Conservation (phyloP, 2,888 invertebrate genomes). For the Troides helena region DNA sequence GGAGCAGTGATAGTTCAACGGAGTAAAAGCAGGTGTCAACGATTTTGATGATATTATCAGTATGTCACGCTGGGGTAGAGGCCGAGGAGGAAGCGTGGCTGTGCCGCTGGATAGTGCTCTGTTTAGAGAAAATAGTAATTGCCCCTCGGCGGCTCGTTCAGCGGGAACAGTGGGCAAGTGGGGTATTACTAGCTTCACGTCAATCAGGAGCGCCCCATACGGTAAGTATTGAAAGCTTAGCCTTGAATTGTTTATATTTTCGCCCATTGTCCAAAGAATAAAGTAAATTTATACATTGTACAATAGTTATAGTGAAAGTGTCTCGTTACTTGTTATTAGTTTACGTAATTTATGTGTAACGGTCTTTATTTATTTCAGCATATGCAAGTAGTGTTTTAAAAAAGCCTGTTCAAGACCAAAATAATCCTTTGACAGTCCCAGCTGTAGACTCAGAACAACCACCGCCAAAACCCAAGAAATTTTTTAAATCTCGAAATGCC, state of each 20-base stretch:
- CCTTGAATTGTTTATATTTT: conserved; percentile 32
- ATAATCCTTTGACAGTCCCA: conserved; percentile 77
- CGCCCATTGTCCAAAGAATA: conserved; percentile 9
- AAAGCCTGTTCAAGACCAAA: conserved; percentile 76
- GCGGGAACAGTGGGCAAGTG: conserved; percentile 96
- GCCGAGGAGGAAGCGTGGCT: conserved; percentile 81
- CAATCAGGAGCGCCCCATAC: conserved; percentile 89
- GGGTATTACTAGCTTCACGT: conserved; percentile 96
- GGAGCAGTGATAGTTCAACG: conserved; percentile 54
- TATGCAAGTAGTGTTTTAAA: conserved; percentile 65
- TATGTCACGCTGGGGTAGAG: conserved; percentile 84
- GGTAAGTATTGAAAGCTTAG: conserved; percentile 69
- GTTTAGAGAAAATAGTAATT: conserved; percentile 88
- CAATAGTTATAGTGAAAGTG: too few relatives aligned
- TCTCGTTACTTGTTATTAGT: not conserved
- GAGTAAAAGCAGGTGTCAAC: conserved; percentile 66
- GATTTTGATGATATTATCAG: conserved; percentile 77
- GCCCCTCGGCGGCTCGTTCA: conserved; percentile 92
- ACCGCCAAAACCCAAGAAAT: conserved; percentile 90
- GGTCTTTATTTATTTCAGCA: conserved; percentile 54
- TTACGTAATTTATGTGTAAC: conserved; percentile 9
- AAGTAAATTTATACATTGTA: too few relatives aligned
- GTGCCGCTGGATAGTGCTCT: conserved; percentile 83
- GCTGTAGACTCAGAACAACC: conserved; percentile 75
- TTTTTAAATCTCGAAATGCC: conserved; percentile 92